These are phyloP conservation scores for Ethmia dodecea DNA, from an alignment of 2,888 invertebrate species.

Conservation along the genomic window DNA sequence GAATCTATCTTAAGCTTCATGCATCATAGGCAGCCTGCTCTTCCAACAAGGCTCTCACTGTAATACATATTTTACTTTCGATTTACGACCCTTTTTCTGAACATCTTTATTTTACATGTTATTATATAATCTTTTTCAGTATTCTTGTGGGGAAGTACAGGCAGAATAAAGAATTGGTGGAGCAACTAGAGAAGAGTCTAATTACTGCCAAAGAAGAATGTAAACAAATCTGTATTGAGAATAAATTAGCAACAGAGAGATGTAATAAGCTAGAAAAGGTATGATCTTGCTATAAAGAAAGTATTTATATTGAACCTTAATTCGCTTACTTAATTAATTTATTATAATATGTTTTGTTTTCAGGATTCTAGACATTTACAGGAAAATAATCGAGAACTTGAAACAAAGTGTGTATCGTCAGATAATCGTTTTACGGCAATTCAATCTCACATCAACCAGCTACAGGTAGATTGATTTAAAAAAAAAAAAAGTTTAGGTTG, in stretches of 20 bases:
- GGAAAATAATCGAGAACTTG: conserved; percentile 20
- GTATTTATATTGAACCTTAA: too few species aligned
- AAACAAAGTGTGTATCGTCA: conserved; percentile 20
- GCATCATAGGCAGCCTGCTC: too few species aligned
- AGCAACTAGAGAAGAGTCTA: conserved; percentile 31
- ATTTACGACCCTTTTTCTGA: too few species aligned
- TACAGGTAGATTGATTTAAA: too few species aligned
- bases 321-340: too few species aligned
- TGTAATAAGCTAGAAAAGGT: conserved; percentile 40
- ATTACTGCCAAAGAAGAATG: conserved; percentile 39
- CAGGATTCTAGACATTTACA: conserved; percentile 34
- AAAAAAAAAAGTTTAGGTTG: too few species aligned
- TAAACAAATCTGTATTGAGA: conserved; percentile 42
- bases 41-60: too few species aligned
- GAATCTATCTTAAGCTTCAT: too few species aligned
- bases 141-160: conserved; percentile 36
- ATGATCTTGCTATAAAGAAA: too few species aligned
- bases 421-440: conserved; percentile 31
- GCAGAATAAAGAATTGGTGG: conserved; percentile 29
- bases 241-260: conserved; percentile 37
- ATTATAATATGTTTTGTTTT: conserved; percentile 17
- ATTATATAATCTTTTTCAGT: conserved; percentile 41
- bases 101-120: too few species aligned
- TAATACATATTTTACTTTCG: too few species aligned
- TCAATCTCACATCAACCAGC: conserved; percentile 44